Evolutionary conservation across 2,113 vertebrate genomes (phyloP), one percentile per base, ranked within the genome.

Genomic region (Saguinus imperator): DNA sequence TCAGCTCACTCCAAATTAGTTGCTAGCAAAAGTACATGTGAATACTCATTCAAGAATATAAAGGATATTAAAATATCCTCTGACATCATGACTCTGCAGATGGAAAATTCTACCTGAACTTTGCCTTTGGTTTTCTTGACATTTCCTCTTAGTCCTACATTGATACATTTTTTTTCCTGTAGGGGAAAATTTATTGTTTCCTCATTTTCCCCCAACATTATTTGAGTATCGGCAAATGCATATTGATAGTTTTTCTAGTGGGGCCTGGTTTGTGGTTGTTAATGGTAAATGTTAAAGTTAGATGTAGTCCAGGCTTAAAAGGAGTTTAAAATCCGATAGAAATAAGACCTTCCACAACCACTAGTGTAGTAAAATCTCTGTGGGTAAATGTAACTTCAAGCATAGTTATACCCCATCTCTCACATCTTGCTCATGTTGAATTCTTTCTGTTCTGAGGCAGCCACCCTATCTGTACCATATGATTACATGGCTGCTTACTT

Each of bases 311-410:
- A 40, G 79, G 40, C 66, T 82, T 37, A 52, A 64, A 75, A 90
- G 81, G 87, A 88, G n/a, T 84, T 87, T 80, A 89, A 85, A 83
- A 64, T 93, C 50, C n/a, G 57, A 27, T 76, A 87, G 90, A 76
- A 96, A 58, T 75, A 40, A 94, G 50, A 66, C 73, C 20, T 64
- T 13, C 32, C 5, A 3, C 82, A 93, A 45, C 61, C 18, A 14
- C 21, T 27, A 40, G 48, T 12, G 11, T 73, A 66, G 61, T 32
- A 14, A 64, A 81, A 70, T 87, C 52, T 92, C 50, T 87, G 35
- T 66, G 86, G 70, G 68, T 83, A 50, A 58, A 32, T 72, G 17
- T 27, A 85, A 27, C n/a, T 50, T 35, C 29, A 35, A 37, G 35
- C n/a, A 4, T 37, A 35, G n/a, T 17, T 21, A 29, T 3, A 23